These are phyloP conservation scores for Macrophya annulata DNA, from an alignment of 2,888 invertebrate species.

Conservation along the genomic window DNA sequence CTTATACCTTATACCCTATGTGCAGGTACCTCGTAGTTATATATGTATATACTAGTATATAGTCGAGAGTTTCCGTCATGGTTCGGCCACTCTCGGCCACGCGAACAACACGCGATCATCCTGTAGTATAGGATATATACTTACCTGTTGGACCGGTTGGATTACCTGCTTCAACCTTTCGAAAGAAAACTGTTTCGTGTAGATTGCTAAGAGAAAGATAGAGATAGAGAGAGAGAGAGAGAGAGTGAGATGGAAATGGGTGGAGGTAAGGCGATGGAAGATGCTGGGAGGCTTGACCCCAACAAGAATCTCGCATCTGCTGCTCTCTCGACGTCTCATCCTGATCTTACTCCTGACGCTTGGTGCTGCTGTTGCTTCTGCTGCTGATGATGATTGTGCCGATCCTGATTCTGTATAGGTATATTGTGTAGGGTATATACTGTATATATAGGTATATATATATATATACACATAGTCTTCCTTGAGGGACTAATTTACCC, in stretches of 20 bases:
- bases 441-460: too few relatives aligned
- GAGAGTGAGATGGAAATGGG: slow-evolving; percentile 58
- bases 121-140: slow-evolving; percentile 55
- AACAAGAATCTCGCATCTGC: slow-evolving; percentile 74
- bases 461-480: background rate
- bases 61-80: slow-evolving; percentile 70
- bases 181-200: slow-evolving; percentile 36
- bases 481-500: slow-evolving; percentile 50
- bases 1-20: background rate
- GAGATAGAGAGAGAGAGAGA: slow-evolving; percentile 54
- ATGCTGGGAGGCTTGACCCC: slow-evolving; percentile 72
- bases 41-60: background rate
- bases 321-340: slow-evolving; percentile 61
- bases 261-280: slow-evolving; percentile 60
- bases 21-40: background rate
- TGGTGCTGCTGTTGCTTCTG: background rate
- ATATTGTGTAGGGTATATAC: background rate
- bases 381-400: background rate
- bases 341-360: slow-evolving; percentile 8
- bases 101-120: slow-evolving; percentile 78
- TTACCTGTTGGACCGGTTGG: slow-evolving; percentile 72
- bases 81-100: slow-evolving; percentile 76
- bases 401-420: slow-evolving; percentile 26
- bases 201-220: slow-evolving; percentile 44
- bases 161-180: slow-evolving; percentile 41